Evolutionary conservation across 2,888 invertebrate genomes (phyloP).

Genomic region (Lutraria lutraria): DNA sequence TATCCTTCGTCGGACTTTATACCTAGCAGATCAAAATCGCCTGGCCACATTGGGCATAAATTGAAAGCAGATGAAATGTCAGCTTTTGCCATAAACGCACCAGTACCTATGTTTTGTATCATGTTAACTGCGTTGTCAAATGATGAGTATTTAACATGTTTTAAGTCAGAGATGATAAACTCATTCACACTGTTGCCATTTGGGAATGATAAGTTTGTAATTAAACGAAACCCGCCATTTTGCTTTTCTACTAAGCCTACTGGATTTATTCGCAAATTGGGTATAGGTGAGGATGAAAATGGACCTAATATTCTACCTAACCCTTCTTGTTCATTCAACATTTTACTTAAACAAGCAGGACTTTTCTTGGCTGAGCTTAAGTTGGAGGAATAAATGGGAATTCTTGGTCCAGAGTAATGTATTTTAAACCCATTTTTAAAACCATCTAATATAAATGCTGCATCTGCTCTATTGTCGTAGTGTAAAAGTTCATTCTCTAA

Average conservation of each 20-base stretch:
- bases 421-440: constrained; percentile 24
- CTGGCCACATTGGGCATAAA: constrained; percentile 33
- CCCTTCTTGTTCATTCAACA: not conserved
- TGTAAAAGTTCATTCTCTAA: not conserved
- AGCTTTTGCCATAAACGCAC: constrained; percentile 31
- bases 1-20: constrained; percentile 26
- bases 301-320: constrained; percentile 31
- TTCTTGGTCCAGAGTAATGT: not conserved
- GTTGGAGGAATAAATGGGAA: not conserved
- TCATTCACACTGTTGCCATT: constrained; percentile 45
- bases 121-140: constrained; percentile 51
- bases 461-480: not conserved
- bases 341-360: not conserved
- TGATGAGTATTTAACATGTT: constrained; percentile 31
- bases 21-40: constrained; percentile 42
- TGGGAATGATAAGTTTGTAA: constrained; percentile 34
- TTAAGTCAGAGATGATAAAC: constrained; percentile 30
- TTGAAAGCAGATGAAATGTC: constrained; percentile 44
- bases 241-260: constrained; percentile 43
- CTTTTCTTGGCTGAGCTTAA: not conserved
- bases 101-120: constrained; percentile 30
- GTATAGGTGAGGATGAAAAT: not conserved
- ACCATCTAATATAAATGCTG: not conserved
- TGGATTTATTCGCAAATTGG: constrained; percentile 33
- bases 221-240: constrained; percentile 38